Evolutionary conservation across 35 echinoderm and acorn worm genomes (phyloP), one percentile per base, ranked within the genome.

Genomic region (Acanthaster planci): DNA sequence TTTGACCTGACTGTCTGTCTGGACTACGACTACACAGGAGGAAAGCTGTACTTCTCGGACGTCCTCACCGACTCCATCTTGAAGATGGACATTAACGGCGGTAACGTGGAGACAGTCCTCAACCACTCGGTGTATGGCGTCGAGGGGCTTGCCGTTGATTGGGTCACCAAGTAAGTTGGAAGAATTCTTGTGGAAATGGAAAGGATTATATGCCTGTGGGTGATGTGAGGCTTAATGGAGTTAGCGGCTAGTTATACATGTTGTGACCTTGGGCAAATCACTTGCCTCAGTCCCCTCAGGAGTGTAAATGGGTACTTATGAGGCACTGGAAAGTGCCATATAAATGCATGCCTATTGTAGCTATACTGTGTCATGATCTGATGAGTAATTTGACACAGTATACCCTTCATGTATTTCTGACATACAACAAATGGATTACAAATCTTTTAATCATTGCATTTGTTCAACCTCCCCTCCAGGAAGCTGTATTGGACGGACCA

Each of bases 401-500:
- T 14, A 14, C 12, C 12, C 12, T 12, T 12, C 55, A 57, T n/a
- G 22, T n/a, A 57, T 57, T 12, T 57, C 55, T 57, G 22, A 22
- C 55, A 57, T n/a, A n/a, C n/a, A n/a, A n/a, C n/a, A n/a, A n/a
- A n/a, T n/a, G n/a, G n/a, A n/a, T n/a, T n/a, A n/a, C n/a, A n/a
- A n/a, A n/a, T n/a, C n/a, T n/a, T n/a, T n/a, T n/a, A n/a, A n/a
- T n/a, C n/a, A n/a, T n/a, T 4, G 42, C 42, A 47, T 6, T 47
- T 47, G 42, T 47, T 47, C 64, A 2, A 6, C 8, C 0, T 17
- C 39, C 18, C 39, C 17, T 51, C 19, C 17, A 97, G 94, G 42
- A 97, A 97, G 59, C 35, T 97, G 27, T 97, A 97, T 60, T 97
- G 91, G 91, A 78, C 86, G 5, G 95, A 97, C 56, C 19, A 56